Evolutionary conservation across 2,113 vertebrate species (phyloP).

Genomic region (Callopanchax toddi): DNA sequence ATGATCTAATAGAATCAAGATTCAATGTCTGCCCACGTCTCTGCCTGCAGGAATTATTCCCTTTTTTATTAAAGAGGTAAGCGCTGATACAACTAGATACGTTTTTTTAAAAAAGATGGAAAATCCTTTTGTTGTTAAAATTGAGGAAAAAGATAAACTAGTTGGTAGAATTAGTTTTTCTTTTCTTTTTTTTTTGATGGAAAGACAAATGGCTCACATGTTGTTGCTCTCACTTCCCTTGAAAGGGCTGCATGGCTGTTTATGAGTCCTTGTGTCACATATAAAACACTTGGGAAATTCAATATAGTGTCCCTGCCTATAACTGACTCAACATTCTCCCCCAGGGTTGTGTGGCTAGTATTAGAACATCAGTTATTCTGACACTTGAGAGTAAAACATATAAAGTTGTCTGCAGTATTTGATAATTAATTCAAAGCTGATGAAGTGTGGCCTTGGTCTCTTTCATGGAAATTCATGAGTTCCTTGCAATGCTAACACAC

Average conservation of each 20-base stretch:
- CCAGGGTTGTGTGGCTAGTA: slow-evolving; percentile 56
- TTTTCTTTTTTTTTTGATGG: slow-evolving; percentile 7
- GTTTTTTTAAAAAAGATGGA: slow-evolving; percentile 28
- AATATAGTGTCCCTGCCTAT: slow-evolving; percentile 63
- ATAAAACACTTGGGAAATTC: slow-evolving; percentile 68
- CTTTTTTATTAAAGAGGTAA: slow-evolving; percentile 37
- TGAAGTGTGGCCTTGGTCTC: slow-evolving; percentile 52
- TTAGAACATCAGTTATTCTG: slow-evolving; percentile 73
- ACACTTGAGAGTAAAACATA: slow-evolving; percentile 63
- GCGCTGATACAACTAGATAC: slow-evolving; percentile 18
- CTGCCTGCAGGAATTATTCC: slow-evolving; percentile 30
- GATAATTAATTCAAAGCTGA: slow-evolving; percentile 73
- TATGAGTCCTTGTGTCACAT: slow-evolving; percentile 69
- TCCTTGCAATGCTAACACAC: slow-evolving; percentile 41
- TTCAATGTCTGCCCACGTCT: slow-evolving; percentile 39
- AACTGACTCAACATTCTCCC: slow-evolving; percentile 61
- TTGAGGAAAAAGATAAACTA: slow-evolving; percentile 8
- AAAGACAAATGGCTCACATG: slow-evolving; percentile 12
- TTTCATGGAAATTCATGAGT: slow-evolving; percentile 52
- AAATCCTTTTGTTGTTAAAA: slow-evolving; percentile 9
- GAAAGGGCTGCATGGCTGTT: slow-evolving; percentile 50
- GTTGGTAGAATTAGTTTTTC: slow-evolving; percentile 15
- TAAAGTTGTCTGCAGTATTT: slow-evolving; percentile 66
- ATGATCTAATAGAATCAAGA: slow-evolving; percentile 37
- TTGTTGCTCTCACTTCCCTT: slow-evolving; percentile 38